phyloP scores from a whole-genome alignment of 2,797 vertebrate species.

The Rhinogobio ventralis region DNA sequence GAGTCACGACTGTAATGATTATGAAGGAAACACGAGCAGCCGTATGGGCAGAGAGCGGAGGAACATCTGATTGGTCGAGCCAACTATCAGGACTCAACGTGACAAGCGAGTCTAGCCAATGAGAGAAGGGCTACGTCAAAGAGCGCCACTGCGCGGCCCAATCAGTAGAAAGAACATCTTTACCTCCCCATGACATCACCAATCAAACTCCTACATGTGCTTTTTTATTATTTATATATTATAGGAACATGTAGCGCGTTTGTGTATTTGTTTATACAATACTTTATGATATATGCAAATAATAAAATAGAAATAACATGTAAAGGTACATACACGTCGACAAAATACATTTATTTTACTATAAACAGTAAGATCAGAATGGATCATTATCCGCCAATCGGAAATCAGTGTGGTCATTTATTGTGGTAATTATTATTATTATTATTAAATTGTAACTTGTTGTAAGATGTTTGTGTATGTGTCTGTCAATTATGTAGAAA shows the following conservation, averaged over 20 bases:
- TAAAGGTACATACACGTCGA: too few relatives aligned
- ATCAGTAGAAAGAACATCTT: slow-evolving; percentile 32
- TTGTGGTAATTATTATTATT: neutral
- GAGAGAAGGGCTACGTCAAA: slow-evolving; percentile 64
- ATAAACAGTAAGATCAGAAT: too few relatives aligned
- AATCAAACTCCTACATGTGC: slow-evolving; percentile 44
- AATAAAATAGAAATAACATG: neutral
- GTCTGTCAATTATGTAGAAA: too few relatives aligned
- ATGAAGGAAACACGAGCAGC: neutral
- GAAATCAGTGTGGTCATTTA: too few relatives aligned
- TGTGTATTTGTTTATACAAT: neutral
- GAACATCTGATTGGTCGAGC: slow-evolving; percentile 69
- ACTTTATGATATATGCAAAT: neutral
- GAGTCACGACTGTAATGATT: neutral
- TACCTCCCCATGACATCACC: neutral
- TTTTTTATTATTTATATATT: neutral
- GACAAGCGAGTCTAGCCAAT: slow-evolving; percentile 67
- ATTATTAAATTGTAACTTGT: too few relatives aligned
- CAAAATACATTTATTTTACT: neutral
- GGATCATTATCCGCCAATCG: neutral
- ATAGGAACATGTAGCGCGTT: neutral
- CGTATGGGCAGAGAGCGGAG: slow-evolving; percentile 69
- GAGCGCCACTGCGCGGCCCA: slow-evolving; percentile 73
- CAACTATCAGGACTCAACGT: neutral
- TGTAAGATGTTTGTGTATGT: too few relatives aligned